phyloP scores from a whole-genome alignment of 2,797 vertebrate genomes.

The Sebastes taczanowskii region DNA sequence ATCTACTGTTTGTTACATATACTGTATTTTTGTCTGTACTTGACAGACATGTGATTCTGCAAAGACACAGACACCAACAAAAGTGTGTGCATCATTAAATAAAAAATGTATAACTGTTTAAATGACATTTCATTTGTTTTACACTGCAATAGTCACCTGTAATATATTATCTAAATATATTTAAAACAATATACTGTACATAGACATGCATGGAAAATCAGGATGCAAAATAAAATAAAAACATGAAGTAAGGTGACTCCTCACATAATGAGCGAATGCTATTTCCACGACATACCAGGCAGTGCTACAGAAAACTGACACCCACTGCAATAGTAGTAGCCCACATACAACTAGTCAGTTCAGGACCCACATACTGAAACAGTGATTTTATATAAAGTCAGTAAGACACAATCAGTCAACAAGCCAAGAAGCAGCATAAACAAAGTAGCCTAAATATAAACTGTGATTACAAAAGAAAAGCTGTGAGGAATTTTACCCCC shows the following conservation, averaged over 20 bases:
- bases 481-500: background rate
- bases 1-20: background rate
- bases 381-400: background rate
- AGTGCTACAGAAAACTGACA: conserved; percentile 17
- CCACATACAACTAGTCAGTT: background rate
- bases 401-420: background rate
- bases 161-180: background rate
- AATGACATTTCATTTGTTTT: background rate
- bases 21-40: background rate
- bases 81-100: background rate
- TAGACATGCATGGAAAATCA: background rate
- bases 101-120: background rate
- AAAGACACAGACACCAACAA: background rate
- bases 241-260: background rate
- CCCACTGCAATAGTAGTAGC: background rate
- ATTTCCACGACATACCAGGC: background rate
- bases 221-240: background rate
- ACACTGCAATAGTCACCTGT: background rate
- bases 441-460: background rate
- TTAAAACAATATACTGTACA: background rate
- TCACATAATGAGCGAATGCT: background rate
- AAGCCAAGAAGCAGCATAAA: background rate
- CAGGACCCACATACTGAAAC: background rate
- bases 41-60: background rate
- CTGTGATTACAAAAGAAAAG: background rate